phyloP scores from a whole-genome alignment of 2,113 vertebrate species.

The Cinclus mexicanus region DNA sequence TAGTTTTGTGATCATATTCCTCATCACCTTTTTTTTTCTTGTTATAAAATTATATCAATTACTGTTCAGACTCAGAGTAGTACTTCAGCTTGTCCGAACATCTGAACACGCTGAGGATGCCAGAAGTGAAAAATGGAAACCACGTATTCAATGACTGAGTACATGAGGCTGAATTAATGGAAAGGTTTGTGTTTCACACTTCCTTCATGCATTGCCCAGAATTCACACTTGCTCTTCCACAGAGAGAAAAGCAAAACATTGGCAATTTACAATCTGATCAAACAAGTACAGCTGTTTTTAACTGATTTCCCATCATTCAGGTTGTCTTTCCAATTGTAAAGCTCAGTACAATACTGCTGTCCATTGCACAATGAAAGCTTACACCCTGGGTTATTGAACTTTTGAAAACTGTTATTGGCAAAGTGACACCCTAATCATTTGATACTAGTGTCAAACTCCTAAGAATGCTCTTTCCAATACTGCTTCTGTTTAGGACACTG shows the following conservation, averaged over 20 bases:
- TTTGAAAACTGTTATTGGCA: neutral
- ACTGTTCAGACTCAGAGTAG: neutral
- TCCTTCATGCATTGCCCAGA: neutral
- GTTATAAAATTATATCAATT: neutral
- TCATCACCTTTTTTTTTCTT: neutral
- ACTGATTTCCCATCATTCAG: neutral
- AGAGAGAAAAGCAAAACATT: neutral
- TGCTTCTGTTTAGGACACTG: neutral
- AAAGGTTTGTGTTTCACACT: neutral
- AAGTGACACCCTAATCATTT: neutral
- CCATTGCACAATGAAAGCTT: neutral
- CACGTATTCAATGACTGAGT: neutral
- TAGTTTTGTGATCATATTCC: neutral
- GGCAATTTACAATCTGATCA: neutral
- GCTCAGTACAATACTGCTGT: neutral
- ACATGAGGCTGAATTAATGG: neutral
- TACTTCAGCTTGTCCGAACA: neutral
- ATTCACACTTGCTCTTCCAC: fast-evolving
- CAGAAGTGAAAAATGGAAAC: neutral
- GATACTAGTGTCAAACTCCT: neutral
- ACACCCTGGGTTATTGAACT: neutral
- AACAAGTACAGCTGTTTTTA: neutral
- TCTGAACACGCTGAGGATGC: neutral
- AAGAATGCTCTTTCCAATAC: neutral
- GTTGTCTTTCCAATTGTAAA: neutral